phyloP scores from a whole-genome alignment of 2,113 vertebrate species.

The Charadrius vociferus region DNA sequence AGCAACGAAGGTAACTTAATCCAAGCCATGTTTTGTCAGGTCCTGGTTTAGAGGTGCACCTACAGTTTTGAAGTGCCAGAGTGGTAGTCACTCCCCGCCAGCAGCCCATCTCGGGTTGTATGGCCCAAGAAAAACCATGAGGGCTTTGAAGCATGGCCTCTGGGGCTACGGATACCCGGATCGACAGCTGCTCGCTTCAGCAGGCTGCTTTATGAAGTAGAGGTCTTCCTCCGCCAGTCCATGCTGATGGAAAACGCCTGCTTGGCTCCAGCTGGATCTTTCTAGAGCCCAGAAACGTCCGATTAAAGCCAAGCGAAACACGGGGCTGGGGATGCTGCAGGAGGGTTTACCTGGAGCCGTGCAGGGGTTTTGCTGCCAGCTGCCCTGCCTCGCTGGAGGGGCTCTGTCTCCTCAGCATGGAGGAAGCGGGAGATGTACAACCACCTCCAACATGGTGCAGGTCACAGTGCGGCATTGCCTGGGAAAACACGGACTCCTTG shows the following conservation, averaged over 20 bases:
- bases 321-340: background rate
- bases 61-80: background rate
- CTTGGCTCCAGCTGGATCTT: background rate
- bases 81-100: fast-evolving
- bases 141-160: background rate
- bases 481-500: background rate
- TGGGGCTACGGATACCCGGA: fast-evolving
- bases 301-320: background rate
- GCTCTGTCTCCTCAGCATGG: fast-evolving
- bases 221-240: background rate
- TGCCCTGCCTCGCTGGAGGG: background rate
- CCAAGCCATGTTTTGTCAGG: background rate
- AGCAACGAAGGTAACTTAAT: background rate
- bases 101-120: background rate
- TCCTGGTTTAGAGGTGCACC: background rate
- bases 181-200: background rate
- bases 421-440: background rate
- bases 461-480: fast-evolving
- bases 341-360: background rate
- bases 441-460: fast-evolving
- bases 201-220: background rate
- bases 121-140: fast-evolving
- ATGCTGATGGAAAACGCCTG: background rate
- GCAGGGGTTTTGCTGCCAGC: background rate
- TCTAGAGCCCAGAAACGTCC: background rate